These are phyloP conservation scores for Euphysa ruthae DNA, from an alignment of 30 jellyfish, hydroid and myxozoan genomes.

Conservation along the genomic window DNA sequence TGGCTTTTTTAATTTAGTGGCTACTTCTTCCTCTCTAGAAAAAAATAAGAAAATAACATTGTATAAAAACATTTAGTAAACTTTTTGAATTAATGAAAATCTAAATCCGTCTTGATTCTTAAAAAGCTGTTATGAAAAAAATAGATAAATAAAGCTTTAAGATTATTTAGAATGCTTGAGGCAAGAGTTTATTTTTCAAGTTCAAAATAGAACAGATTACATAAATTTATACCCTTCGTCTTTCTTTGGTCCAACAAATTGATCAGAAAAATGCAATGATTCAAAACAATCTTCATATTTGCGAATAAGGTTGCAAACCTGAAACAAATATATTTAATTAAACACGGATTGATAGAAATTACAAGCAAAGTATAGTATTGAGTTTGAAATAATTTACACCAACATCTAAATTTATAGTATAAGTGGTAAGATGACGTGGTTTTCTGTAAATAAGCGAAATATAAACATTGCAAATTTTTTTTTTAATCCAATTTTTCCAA, in stretches of 20 bases:
- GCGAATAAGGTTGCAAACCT: slow-evolving; percentile 84
- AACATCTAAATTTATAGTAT: too few relatives aligned
- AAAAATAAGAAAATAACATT: neutral
- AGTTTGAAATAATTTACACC: too few relatives aligned
- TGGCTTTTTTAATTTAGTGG: slow-evolving; percentile 80
- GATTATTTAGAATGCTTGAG: too few relatives aligned
- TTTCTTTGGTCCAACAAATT: slow-evolving; percentile 92
- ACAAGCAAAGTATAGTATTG: too few relatives aligned
- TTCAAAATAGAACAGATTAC: neutral
- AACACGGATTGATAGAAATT: too few relatives aligned
- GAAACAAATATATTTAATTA: neutral
- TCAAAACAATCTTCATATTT: slow-evolving; percentile 79
- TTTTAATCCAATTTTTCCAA: too few relatives aligned
- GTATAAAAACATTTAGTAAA: neutral
- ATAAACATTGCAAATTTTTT: too few relatives aligned
- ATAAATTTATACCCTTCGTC: slow-evolving; percentile 66
- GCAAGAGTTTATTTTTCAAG: too few relatives aligned
- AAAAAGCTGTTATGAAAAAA: neutral
- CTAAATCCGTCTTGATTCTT: neutral
- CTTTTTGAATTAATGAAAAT: neutral
- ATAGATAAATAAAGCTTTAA: neutral
- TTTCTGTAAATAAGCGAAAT: too few relatives aligned
- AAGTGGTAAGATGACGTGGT: too few relatives aligned
- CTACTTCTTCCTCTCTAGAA: slow-evolving; percentile 89
- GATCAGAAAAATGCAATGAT: slow-evolving; percentile 92